A percentile compares a stretch with the other conserved stretches of the same genome.
These are phyloP conservation scores for Polyommatus iphigenia DNA, from an alignment of 2,888 invertebrate genomes.

Conservation along the genomic window DNA sequence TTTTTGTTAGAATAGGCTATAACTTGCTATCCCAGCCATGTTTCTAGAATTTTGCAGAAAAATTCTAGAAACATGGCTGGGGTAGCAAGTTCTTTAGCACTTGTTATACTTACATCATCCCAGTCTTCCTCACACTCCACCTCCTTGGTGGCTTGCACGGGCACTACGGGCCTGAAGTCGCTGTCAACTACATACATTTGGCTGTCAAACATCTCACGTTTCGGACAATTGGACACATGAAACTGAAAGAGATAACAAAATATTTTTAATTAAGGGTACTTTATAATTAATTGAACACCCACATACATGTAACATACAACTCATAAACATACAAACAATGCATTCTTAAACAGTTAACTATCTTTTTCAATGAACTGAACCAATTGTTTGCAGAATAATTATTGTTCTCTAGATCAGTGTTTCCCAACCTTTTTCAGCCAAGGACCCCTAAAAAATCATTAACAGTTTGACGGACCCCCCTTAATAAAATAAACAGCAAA, in stretches of 20 bases:
- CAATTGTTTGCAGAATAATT: no score
- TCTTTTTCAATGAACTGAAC: no score
- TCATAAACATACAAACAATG: no score
- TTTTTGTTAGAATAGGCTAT: background rate
- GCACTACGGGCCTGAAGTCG: slow-evolving; percentile 47
- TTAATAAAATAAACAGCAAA: no score
- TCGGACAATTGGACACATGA: slow-evolving; percentile 54
- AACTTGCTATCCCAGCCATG: background rate
- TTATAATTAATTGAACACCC: background rate
- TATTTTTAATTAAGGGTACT: background rate
- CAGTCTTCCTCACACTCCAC: slow-evolving; percentile 50
- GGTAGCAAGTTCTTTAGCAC: no score
- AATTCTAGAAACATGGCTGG: no score
- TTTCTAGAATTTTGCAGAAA: background rate
- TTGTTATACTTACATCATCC: slow-evolving; percentile 55
- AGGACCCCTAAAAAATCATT: no score
- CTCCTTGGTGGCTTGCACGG: slow-evolving; percentile 38
- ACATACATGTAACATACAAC: background rate
- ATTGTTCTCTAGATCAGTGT: no score
- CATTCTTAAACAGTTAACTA: no score
- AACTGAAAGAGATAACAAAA: slow-evolving; percentile 48
- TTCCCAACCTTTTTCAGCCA: no score
- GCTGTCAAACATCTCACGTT: slow-evolving; percentile 55
- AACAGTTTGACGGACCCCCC: no score
- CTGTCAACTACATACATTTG: slow-evolving; percentile 56